Evolutionary conservation across 2,888 invertebrate species (phyloP).

Genomic region (Hydrotaea cyrtoneurina): DNA sequence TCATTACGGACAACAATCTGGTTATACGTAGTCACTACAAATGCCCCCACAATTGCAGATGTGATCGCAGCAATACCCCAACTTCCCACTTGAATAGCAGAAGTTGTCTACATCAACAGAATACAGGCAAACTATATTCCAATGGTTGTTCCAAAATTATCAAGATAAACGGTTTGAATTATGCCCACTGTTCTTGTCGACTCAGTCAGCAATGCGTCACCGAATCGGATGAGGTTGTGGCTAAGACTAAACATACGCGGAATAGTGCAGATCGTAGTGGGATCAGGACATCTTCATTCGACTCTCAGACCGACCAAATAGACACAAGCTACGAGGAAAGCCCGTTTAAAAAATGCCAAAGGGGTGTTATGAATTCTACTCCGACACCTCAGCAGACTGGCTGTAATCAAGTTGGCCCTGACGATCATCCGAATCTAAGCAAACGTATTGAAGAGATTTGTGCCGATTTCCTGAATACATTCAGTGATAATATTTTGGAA

Average conservation of each 20-base stretch:
- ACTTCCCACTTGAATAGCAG: neutral
- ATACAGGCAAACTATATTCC: neutral
- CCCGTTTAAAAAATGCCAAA: constrained; percentile 31
- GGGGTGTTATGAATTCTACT: neutral
- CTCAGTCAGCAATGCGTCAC: neutral
- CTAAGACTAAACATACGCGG: constrained; percentile 55
- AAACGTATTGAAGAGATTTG: constrained; percentile 71
- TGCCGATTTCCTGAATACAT: constrained; percentile 74
- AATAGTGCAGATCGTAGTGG: neutral
- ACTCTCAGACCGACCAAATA: constrained; percentile 26
- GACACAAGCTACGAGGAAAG: constrained; percentile 68
- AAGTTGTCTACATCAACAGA: neutral
- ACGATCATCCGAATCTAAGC: neutral
- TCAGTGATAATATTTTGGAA: constrained; percentile 76
- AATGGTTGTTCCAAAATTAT: neutral
- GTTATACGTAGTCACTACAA: neutral
- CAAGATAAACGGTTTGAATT: neutral
- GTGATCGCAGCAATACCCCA: neutral
- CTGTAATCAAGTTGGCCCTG: neutral
- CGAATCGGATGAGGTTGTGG: neutral
- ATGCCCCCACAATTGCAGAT: neutral
- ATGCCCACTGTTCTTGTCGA: neutral
- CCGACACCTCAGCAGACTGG: neutral
- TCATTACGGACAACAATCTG: constrained; percentile 12
- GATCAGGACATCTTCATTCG: constrained; percentile 39